Evolutionary conservation across 2,113 vertebrate genomes (phyloP).

Genomic region (Aphyosemion australe): DNA sequence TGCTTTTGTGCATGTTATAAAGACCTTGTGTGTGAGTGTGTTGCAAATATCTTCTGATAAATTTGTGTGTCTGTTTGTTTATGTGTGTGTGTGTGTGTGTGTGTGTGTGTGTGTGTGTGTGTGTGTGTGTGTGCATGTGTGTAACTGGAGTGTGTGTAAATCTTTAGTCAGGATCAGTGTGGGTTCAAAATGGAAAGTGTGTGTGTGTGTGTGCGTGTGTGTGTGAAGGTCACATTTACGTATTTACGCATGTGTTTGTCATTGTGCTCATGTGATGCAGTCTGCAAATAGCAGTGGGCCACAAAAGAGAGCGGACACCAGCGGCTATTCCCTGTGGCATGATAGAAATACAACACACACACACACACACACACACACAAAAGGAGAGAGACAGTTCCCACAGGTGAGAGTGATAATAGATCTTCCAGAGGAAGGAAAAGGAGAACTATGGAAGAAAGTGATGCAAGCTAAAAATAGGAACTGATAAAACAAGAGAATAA

Average conservation of each 20-base stretch:
- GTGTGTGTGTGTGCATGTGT: neutral
- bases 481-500: no score
- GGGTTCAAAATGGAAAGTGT: constrained; percentile 7
- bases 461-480: neutral
- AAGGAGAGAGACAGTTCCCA: constrained; percentile 22
- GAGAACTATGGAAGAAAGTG: neutral
- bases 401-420: constrained; percentile 25
- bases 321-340: constrained; percentile 51
- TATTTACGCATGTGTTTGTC: constrained; percentile 17
- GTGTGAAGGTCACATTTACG: constrained; percentile 40
- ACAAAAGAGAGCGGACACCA: constrained; percentile 51
- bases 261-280: constrained; percentile 61
- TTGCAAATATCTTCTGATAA: no score
- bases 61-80: neutral
- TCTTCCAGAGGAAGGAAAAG: constrained; percentile 1
- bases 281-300: constrained; percentile 65
- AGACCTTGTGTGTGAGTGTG: no score
- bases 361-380: constrained; percentile 39
- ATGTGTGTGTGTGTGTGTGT: constrained; percentile 11
- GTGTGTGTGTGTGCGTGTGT: constrained; percentile 14
- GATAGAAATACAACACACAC: constrained; percentile 49
- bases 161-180: constrained; percentile 16
- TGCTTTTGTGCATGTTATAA: no score
- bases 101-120: constrained; percentile 2
- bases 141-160: constrained; percentile 4